Conservation (phyloP, 1,140 invertebrate species). For the Drepana arcuata region DNA sequence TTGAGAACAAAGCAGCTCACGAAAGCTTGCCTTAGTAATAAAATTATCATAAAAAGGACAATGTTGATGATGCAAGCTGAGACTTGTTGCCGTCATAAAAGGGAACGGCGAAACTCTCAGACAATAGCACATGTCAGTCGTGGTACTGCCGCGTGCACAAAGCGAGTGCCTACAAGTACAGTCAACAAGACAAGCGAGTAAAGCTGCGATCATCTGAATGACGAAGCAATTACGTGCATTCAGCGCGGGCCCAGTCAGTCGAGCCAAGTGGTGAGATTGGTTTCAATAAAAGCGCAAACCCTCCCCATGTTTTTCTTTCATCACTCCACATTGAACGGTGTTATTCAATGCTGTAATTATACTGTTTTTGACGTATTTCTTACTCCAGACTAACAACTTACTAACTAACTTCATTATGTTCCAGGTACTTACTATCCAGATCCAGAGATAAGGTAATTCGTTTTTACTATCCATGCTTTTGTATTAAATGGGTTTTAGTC, state of each 20-base stretch:
- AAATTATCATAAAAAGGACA: slow-evolving; percentile 25
- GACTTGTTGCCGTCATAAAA: slow-evolving; percentile 63
- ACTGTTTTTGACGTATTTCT: too few species aligned
- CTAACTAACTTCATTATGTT: too few species aligned
- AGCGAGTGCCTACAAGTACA: slow-evolving; percentile 55
- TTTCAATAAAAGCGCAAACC: slow-evolving; percentile 67
- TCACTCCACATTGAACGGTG: slow-evolving; percentile 58
- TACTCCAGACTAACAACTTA: too few species aligned
- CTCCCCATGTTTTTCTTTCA: slow-evolving; percentile 68
- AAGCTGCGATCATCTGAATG: slow-evolving; percentile 64
- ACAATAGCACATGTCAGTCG: slow-evolving; percentile 57
- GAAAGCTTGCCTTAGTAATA: too few species aligned
- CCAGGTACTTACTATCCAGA: too few species aligned
- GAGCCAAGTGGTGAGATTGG: slow-evolving; percentile 66
- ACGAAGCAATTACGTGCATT: slow-evolving; percentile 67
- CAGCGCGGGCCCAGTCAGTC: slow-evolving; percentile 55
- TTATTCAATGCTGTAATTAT: slow-evolving; percentile 40
- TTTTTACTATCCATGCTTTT: too few species aligned
- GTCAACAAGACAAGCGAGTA: slow-evolving; percentile 62
- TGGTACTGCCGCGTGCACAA: slow-evolving; percentile 51
- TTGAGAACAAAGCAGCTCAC: too few species aligned
- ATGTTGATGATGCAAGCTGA: slow-evolving; percentile 37
- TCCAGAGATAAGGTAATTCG: too few species aligned
- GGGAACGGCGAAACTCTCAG: slow-evolving; percentile 40
- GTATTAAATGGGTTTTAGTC: too few species aligned